A percentile compares a stretch with the other conserved stretches of the same genome.
Evolutionary conservation across 2,888 invertebrate species (phyloP).

Genomic region (Hypsopygia costalis): DNA sequence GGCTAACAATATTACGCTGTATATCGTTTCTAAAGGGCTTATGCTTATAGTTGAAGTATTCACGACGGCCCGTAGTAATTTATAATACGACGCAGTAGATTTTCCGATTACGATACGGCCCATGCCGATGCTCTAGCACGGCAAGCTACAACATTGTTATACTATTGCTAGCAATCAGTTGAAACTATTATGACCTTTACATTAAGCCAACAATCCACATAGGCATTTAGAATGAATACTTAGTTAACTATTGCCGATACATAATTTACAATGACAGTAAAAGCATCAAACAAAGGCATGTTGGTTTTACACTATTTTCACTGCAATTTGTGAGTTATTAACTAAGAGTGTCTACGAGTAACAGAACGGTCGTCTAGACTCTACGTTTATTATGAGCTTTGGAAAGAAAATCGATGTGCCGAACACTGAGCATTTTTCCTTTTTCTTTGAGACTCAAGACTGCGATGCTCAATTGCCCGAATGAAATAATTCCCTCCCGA

Average conservation of each 20-base stretch:
- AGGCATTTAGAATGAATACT: background rate
- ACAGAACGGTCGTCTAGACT: slow-evolving; percentile 23
- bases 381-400: slow-evolving; percentile 15
- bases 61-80: slow-evolving; percentile 1
- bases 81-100: background rate
- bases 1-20: background rate
- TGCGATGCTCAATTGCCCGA: slow-evolving; percentile 1
- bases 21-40: background rate
- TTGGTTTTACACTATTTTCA: too few relatives aligned
- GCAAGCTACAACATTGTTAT: slow-evolving; percentile 5
- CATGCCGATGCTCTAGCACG: background rate
- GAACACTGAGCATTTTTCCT: too few relatives aligned
- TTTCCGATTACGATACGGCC: slow-evolving; percentile 6
- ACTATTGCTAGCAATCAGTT: background rate
- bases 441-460: background rate
- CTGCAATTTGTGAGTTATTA: background rate
- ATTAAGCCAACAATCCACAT: slow-evolving; percentile 18
- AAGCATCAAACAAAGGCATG: background rate
- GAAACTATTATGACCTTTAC: slow-evolving; percentile 19
- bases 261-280: slow-evolving; percentile 14
- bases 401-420: background rate
- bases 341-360: too few relatives aligned
- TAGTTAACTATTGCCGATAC: too few relatives aligned
- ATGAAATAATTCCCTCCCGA: background rate
- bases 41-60: background rate